Evolutionary conservation across 1,140 invertebrate genomes (phyloP), one percentile per base, ranked within the genome.

Genomic region (Acromyrmex heyeri): DNA sequence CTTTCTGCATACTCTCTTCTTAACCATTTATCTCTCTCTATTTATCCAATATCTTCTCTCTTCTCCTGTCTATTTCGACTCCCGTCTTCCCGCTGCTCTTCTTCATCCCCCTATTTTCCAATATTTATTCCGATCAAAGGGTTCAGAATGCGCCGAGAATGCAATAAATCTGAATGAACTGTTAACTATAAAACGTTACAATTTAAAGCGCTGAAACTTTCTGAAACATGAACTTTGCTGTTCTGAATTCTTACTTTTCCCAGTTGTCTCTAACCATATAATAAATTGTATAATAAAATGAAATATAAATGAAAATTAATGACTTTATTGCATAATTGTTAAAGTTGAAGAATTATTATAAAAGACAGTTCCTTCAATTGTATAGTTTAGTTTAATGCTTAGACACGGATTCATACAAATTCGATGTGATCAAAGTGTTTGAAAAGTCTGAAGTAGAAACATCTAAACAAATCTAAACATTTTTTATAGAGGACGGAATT

Each of bases 41-140:
- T 27, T 30, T 75, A 44, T n/a, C n/a, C 30, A 18, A 48, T 24
- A n/a, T 57, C 55, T 57, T n/a, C 55, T 57, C 55, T 57, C 38
- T 57, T 57, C 21, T 14, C 30, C 50, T 18, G 0, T 57, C 50
- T 70, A 10, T 30, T n/a, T 38, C 30, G 12, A 24, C 18, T 27
- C 2, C 55, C n/a, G 34, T 24, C 21, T n/a, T 21, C 48, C 38
- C 78, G 24, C 61, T 30, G 50, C 53, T 70, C 62, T 77, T n/a
- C 59, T 69, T 10, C n/a, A 53, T 81, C 55, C 70, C 48, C 65
- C 38, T 88, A 34, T 78, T 62, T 67, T 44, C 27, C 82, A 50
- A 55, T 81, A 55, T 50, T 21, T 53, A 50, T 12, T 14, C 44
- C 8, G 64, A 30, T 65, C 34, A 65, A 64, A 78, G 38, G 38